Conservation (phyloP, 2,113 vertebrate genomes). For the Pteropus alecto region DNA sequence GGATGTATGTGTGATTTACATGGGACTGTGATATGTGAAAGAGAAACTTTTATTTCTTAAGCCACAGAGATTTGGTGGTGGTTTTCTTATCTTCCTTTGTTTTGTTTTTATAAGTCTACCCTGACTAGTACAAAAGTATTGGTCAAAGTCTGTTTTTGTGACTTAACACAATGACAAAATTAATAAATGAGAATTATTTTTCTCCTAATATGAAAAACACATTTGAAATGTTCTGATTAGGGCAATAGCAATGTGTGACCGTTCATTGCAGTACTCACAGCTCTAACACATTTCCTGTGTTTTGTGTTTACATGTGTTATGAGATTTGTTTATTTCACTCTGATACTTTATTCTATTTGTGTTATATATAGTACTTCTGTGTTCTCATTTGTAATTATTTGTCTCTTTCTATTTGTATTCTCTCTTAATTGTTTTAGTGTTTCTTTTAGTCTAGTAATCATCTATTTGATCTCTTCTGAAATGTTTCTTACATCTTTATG, state of each 20-base stretch:
- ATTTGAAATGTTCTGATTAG: background rate
- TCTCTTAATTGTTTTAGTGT: background rate
- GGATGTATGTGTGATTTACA: background rate
- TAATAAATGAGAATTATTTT: background rate
- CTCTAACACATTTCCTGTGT: background rate
- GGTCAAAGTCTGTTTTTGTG: background rate
- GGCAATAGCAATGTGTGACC: background rate
- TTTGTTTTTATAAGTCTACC: background rate
- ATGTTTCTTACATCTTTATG: background rate
- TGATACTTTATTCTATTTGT: background rate
- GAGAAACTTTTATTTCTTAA: background rate
- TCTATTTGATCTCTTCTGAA: background rate
- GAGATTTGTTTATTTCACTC: background rate
- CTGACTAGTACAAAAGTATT: background rate
- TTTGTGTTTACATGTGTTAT: background rate
- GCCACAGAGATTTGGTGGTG: background rate
- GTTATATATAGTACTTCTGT: background rate
- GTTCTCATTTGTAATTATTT: background rate
- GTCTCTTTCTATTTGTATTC: background rate
- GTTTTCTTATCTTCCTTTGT: background rate
- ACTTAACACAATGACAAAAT: background rate
- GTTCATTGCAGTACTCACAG: background rate
- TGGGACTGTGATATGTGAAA: background rate
- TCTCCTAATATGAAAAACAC: background rate
- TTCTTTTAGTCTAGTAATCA: background rate